A percentile compares a stretch with the other conserved stretches of the same genome.
Conservation (phyloP, 2,797 vertebrate genomes). For the Lacerta bilineata region DNA sequence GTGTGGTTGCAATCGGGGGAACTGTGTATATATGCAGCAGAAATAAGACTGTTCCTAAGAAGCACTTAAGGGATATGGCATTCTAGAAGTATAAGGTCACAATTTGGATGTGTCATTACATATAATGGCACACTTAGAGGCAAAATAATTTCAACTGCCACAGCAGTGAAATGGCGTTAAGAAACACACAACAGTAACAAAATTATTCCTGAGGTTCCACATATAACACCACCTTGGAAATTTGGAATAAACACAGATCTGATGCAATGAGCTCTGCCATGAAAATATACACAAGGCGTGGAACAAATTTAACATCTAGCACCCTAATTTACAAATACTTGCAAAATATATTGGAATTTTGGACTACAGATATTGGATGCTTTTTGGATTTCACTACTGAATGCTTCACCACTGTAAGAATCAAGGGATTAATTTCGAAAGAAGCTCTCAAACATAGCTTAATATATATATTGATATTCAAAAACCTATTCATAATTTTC, state of each 20-base stretch:
- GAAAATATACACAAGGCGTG: neutral
- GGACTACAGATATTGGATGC: too few relatives aligned
- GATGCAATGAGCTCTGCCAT: neutral
- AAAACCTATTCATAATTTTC: neutral
- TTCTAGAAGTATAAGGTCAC: constrained; percentile 36
- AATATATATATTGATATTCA: neutral
- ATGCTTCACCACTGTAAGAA: neutral
- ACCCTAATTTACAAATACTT: neutral
- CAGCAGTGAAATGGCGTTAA: constrained; percentile 30
- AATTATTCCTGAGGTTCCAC: neutral
- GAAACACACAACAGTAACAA: neutral
- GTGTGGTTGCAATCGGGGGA: constrained; percentile 43
- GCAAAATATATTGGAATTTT: neutral
- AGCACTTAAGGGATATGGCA: neutral
- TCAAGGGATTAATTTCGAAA: neutral
- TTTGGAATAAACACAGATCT: neutral
- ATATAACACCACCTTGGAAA: constrained; percentile 6
- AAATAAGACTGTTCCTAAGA: constrained; percentile 34
- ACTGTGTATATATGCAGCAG: neutral
- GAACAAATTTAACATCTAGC: neutral
- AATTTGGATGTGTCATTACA: constrained; percentile 14
- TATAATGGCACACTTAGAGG: neutral
- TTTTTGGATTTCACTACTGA: neutral
- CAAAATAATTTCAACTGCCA: constrained; percentile 14
- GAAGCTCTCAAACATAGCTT: neutral